A percentile compares a stretch with the other conserved stretches of the same genome.
These are phyloP conservation scores for Setipinna tenuifilis DNA, from an alignment of 2,797 vertebrate species.

Conservation along the genomic window DNA sequence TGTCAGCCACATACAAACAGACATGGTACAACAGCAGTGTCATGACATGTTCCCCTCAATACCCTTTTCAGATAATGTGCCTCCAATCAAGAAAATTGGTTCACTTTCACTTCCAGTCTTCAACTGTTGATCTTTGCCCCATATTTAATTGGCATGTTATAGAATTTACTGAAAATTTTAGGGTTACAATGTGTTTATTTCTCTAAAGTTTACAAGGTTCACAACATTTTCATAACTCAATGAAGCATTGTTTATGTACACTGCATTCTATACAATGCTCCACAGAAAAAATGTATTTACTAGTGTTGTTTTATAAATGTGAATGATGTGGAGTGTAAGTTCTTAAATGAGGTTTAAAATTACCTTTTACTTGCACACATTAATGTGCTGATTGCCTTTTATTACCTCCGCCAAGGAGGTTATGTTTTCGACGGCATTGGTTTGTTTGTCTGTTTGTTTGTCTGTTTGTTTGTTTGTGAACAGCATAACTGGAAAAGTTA, in stretches of 20 bases:
- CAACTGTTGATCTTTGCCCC: background rate
- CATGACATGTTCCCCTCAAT: background rate
- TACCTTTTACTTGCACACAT: background rate
- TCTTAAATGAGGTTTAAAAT: background rate
- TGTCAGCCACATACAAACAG: constrained; percentile 36
- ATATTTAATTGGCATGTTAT: background rate
- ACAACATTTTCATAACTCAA: no score
- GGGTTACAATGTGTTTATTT: background rate
- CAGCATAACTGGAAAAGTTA: no score
- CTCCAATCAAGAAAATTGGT: background rate
- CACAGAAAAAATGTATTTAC: background rate
- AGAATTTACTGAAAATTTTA: background rate
- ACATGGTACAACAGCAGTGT: constrained; percentile 9
- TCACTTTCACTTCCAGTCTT: background rate
- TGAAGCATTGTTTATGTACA: no score
- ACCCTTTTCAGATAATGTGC: background rate
- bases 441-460: no score
- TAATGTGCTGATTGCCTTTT: background rate
- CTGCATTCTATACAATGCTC: no score
- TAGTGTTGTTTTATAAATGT: background rate
- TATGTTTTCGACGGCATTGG: no score
- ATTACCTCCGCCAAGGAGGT: no score
- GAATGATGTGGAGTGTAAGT: background rate
- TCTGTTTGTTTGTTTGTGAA: no score
- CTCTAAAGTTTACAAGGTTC: no score